These are phyloP conservation scores for Opisthograptis luteolata DNA, from an alignment of 2,888 invertebrate species.

Conservation along the genomic window DNA sequence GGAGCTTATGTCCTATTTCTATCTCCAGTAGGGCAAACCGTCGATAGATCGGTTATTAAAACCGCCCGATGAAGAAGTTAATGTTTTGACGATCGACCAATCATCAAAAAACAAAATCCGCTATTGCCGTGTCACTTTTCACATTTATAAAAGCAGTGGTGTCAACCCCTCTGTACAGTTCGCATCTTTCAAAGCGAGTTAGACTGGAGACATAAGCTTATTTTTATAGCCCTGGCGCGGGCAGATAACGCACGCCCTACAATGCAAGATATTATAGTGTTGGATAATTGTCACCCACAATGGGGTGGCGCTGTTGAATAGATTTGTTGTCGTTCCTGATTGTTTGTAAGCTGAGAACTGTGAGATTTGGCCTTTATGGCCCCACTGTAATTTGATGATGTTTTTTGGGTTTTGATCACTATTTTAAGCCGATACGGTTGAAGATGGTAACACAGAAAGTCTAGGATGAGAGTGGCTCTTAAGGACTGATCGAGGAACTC, in stretches of 20 bases:
- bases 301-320: conserved; percentile 50
- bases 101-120: too few species aligned
- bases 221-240: conserved; percentile 80
- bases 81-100: too few species aligned
- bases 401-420: too few species aligned
- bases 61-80: too few species aligned
- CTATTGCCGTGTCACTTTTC: too few species aligned
- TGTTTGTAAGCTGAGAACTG: conserved; percentile 21
- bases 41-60: too few species aligned
- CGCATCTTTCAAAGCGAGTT: conserved; percentile 58
- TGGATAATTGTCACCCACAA: conserved; percentile 71
- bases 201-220: conserved; percentile 80
- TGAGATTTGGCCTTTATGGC: conserved; percentile 4
- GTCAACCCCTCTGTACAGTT: conserved; percentile 50
- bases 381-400: neutral
- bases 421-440: too few species aligned
- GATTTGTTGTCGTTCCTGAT: conserved; percentile 56
- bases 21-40: too few species aligned
- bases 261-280: conserved; percentile 77
- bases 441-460: too few species aligned
- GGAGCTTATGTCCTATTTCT: too few species aligned
- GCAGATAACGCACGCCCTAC: conserved; percentile 71
- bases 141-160: conserved; percentile 29
- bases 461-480: too few species aligned
- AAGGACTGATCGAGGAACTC: too few species aligned